Conservation (phyloP, 2,113 vertebrate genomes). For the Notarius lentiginosus region DNA sequence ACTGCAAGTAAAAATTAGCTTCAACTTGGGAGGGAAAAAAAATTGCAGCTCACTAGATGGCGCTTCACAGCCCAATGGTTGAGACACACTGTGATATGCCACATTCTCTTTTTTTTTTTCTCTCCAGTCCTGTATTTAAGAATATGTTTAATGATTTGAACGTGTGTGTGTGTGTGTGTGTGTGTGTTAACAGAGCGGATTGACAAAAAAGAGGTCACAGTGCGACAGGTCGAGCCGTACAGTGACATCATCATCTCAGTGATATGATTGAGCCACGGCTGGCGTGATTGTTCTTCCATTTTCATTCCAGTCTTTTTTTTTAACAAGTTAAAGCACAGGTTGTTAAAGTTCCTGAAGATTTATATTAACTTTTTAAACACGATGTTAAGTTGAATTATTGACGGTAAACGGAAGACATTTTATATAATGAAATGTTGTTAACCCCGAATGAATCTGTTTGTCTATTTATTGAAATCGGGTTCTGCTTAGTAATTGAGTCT, state of each 20-base stretch:
- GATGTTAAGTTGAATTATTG: background rate
- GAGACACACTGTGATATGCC: too few species aligned
- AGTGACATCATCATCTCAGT: slow-evolving; percentile 49
- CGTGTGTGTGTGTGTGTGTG: background rate
- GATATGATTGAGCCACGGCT: background rate
- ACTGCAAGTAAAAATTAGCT: too few species aligned
- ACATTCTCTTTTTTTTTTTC: background rate
- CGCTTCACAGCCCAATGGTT: too few species aligned
- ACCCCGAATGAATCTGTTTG: background rate
- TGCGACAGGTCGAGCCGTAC: slow-evolving; percentile 45
- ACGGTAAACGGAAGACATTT: background rate
- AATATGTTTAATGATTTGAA: background rate
- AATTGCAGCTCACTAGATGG: too few species aligned
- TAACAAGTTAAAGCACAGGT: background rate
- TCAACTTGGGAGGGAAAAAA: too few species aligned
- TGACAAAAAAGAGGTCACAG: slow-evolving; percentile 24
- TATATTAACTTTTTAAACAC: background rate
- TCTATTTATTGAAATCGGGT: background rate
- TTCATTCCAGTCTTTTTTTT: background rate
- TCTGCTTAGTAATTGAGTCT: background rate
- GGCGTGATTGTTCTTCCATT: background rate
- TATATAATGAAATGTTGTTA: background rate
- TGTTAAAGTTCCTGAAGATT: background rate
- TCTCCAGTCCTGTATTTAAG: background rate
- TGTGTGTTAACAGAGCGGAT: slow-evolving; percentile 36